Evolutionary conservation across 1,140 invertebrate species (phyloP).

Genomic region (Lepidurus arcticus): DNA sequence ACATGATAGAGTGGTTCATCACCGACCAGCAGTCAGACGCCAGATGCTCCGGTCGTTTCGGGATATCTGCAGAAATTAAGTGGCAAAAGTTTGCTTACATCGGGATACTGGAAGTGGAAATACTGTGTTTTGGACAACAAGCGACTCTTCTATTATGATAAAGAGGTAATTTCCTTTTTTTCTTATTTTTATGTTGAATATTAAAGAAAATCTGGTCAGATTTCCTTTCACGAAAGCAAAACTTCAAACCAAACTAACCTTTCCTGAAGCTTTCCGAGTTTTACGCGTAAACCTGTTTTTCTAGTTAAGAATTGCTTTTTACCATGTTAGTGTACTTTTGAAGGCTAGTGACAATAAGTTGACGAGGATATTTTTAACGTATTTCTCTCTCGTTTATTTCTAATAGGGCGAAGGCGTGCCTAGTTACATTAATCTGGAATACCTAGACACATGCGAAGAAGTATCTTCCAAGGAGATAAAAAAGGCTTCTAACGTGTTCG

Average conservation of each 20-base stretch:
- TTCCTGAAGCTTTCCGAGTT: too few species aligned
- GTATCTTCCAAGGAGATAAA: conserved; percentile 40
- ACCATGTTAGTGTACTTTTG: not conserved
- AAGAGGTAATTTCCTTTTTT: conserved; percentile 38
- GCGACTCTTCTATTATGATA: conserved; percentile 43
- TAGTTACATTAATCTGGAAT: conserved; percentile 43
- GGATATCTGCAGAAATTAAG: conserved; percentile 42
- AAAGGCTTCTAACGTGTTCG: conserved; percentile 42
- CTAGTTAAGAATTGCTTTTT: not conserved
- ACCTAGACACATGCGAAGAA: conserved; percentile 42
- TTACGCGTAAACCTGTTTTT: not conserved
- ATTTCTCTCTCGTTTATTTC: not conserved
- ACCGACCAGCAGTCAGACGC: conserved; percentile 7
- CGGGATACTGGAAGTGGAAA: conserved; percentile 42
- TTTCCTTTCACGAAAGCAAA: too few species aligned
- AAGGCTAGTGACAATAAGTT: not conserved
- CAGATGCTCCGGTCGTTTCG: not conserved
- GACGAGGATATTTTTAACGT: not conserved
- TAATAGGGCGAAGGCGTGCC: not conserved
- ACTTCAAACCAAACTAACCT: too few species aligned
- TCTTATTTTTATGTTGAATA: not conserved
- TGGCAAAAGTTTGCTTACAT: conserved; percentile 40
- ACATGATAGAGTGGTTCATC: not conserved
- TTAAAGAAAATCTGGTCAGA: too few species aligned
- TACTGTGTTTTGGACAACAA: conserved; percentile 42